Evolutionary conservation across 1,140 invertebrate species (phyloP).

Genomic region (Zaprionus camerounensis): DNA sequence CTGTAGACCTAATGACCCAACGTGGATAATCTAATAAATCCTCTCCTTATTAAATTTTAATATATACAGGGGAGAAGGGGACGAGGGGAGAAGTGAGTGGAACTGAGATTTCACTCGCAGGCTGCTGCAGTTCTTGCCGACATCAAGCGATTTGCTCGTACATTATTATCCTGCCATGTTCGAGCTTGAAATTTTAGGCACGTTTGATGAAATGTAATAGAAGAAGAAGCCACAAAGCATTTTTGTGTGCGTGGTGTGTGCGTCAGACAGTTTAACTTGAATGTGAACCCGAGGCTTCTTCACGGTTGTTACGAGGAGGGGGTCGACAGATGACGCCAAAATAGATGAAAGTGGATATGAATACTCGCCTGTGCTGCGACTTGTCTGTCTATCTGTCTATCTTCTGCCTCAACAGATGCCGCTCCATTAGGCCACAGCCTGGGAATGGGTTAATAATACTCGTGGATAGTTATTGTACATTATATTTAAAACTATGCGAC

Average conservation of each 20-base stretch:
- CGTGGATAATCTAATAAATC: conserved; percentile 2
- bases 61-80: conserved; percentile 4
- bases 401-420: conserved; percentile 16
- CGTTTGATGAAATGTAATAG: conserved; percentile 72
- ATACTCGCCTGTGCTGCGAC: background rate
- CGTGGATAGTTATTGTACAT: background rate
- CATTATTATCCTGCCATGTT: conserved; percentile 73
- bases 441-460: background rate
- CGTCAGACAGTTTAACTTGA: conserved; percentile 27
- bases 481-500: background rate
- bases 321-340: conserved; percentile 12
- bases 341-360: conserved; percentile 7
- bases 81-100: background rate
- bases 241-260: conserved; percentile 28
- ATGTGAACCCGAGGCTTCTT: conserved; percentile 6
- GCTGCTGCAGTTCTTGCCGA: conserved; percentile 38
- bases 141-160: conserved; percentile 64
- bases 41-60: background rate
- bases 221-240: conserved; percentile 52
- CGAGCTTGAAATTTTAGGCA: conserved; percentile 65
- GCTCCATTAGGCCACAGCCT: conserved; percentile 1
- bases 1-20: background rate
- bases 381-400: background rate
- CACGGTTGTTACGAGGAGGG: background rate
- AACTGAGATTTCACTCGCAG: conserved; percentile 36